A percentile compares a stretch with the other conserved stretches of the same genome.
phyloP scores from a whole-genome alignment of 2,888 invertebrate genomes.

The Drosophila buzzatii region DNA sequence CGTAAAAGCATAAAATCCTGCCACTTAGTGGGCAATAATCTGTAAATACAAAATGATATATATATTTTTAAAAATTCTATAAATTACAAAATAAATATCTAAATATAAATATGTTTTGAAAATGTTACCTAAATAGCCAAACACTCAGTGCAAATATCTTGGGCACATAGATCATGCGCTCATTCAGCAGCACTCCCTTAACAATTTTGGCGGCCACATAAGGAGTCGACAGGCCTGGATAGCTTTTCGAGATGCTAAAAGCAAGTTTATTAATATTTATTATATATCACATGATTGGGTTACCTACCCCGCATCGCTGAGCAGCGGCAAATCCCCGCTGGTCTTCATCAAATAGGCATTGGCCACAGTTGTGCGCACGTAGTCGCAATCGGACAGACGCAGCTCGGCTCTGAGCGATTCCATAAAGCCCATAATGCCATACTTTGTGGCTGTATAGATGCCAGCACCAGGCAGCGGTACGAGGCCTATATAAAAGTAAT shows the following conservation, averaged over 20 bases:
- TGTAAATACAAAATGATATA: conserved; percentile 29
- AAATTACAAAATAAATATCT: not conserved
- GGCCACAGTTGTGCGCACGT: conserved; percentile 83
- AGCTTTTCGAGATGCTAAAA: conserved; percentile 79
- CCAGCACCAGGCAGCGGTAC: conserved; percentile 83
- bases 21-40: conserved; percentile 83
- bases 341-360: conserved; percentile 85
- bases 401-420: conserved; percentile 83
- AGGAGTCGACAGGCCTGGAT: conserved; percentile 83
- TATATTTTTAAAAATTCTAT: conserved; percentile 29
- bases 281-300: not conserved
- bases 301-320: conserved; percentile 83
- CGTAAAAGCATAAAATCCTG: conserved; percentile 83
- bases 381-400: conserved; percentile 83
- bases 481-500: conserved; percentile 65
- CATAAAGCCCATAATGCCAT: conserved; percentile 85
- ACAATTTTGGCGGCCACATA: conserved; percentile 84
- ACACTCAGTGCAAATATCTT: conserved; percentile 84
- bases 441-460: conserved; percentile 85
- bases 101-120: no score
- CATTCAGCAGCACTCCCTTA: conserved; percentile 82
- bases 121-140: conserved; percentile 81
- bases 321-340: conserved; percentile 82
- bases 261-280: not conserved
- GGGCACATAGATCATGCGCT: conserved; percentile 84